Base-by-base conservation (phyloP, 2,888 invertebrate species). In the Melanostoma mellinum region DNA sequence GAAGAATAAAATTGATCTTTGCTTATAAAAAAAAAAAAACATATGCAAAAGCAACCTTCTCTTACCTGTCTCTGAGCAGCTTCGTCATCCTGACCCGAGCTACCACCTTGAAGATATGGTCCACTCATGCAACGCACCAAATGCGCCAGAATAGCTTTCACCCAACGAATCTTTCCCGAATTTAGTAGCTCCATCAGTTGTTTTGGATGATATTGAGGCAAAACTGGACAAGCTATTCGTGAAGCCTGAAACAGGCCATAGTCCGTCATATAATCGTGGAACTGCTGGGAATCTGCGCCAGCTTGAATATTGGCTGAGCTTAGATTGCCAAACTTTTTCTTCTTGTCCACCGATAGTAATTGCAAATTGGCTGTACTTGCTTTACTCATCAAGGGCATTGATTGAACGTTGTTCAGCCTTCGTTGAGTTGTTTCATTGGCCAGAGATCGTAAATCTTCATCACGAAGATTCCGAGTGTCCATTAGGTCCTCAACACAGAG, bases 161-260 rank as follows among this genome's bases (percentile, higher is more conserved):
- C 99, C 95, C 99, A 97, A 88, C 97, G 93, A 86, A 98, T 98
- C 92, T 98, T 99, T 3, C 99, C 99, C 68, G 98, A 99, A 92
- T 99, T 99, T 36, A 99, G 93, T 46, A 99, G 92, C 89, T 99
- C 99, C 97, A 99, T 99, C 42, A 99, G 92, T 89, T 99, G 99
- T 89, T 99, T 99, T 0, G 99, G 99, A 92, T 99, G 99, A 90
- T 99, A 99, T 89, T 99, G 99, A 0, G 99, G 99, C 78, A 99
- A 92, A 50, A 99, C 98, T 0, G 99, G 99, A 88, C 98, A 99
- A 0, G 99, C 98, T 89, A 99, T 96, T 84, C 98, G 94, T 4
- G 98, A 97, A 0, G 99, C 99, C 91, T 99, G 99, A 91, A 99
- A 99, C 65, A 99, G 92, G 0, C 98, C 98, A 88, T 97, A 97